Conservation (phyloP, 2,888 invertebrate species). For the Cosmorhoe ocellata region DNA sequence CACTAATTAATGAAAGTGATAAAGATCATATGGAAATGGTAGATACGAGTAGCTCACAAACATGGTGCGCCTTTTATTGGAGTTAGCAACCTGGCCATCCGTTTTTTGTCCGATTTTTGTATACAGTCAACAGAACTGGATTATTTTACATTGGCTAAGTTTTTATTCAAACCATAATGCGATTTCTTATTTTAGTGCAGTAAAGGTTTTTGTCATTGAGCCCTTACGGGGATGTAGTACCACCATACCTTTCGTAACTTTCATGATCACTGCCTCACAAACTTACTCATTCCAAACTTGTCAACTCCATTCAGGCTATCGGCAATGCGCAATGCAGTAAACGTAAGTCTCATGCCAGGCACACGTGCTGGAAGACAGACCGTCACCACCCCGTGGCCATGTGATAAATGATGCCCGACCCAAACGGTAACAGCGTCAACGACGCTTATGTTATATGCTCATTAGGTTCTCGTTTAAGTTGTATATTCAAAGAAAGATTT, state of each 20-base stretch:
- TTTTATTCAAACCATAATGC: too few relatives aligned
- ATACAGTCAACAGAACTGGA: too few relatives aligned
- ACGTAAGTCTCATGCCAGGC: conserved; percentile 14
- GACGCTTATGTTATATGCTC: conserved; percentile 28
- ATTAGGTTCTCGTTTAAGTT: conserved; percentile 16
- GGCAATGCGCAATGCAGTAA: conserved; percentile 22
- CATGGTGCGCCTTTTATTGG: too few relatives aligned
- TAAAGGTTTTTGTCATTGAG: too few relatives aligned
- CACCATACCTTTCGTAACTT: too few relatives aligned
- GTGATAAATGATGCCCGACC: conserved; percentile 29
- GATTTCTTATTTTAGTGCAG: too few relatives aligned
- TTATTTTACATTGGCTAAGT: too few relatives aligned
- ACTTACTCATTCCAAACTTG: not conserved
- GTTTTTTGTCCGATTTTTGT: too few relatives aligned
- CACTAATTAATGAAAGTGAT: conserved; percentile 16
- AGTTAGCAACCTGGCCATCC: too few relatives aligned
- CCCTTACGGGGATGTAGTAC: too few relatives aligned
- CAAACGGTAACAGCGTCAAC: conserved; percentile 28
- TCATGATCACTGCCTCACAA: too few relatives aligned
- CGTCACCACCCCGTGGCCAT: conserved; percentile 32
- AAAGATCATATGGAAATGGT: conserved; percentile 1
- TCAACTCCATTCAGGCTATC: not conserved
- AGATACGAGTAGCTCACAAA: not conserved
- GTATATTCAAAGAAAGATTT: too few relatives aligned
- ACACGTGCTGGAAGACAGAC: conserved; percentile 27